Base-by-base conservation (phyloP, 2,797 vertebrate species). In the Cryptoprocta ferox region DNA sequence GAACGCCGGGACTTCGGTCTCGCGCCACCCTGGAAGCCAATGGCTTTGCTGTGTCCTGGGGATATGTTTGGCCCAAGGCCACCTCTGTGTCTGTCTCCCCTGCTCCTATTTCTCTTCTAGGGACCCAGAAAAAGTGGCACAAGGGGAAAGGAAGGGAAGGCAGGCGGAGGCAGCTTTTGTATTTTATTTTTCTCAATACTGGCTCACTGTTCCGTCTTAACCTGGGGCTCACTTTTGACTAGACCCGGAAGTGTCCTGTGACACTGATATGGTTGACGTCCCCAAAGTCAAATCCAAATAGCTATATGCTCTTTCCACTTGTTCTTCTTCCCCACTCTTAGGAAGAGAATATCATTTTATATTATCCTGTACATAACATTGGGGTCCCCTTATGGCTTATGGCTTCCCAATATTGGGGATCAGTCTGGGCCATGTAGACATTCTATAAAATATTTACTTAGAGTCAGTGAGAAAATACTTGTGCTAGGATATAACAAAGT, bases 1-100 rank as follows among this genome's bases (percentile, higher is more conserved):
- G 87, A 87, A 42, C 26, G 86, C 63, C 5, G 1, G 28, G 95
- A 96, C 37, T 28, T 45, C 8, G 26, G 91, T 96, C 94, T 97
- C 70, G 42, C 86, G 78, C 73, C 32, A 76, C 70, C 56, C 18
- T 24, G 56, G 70, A 79, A 61, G 83, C 53, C 63, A 24, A 14
- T 11, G 65, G 35, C 89, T 89, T 90, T 39, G 59, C 0, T 0
- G 28, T 9, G n/a, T 35, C 21, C n/a, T n/a, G 13, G 53, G 28
- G 78, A 56, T 61, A 59, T 8, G 5, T 30, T n/a, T 92, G 92
- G 90, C 28, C n/a, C 3, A 2, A 4, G 39, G 45, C 30, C 12
- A 0, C 6, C 30, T 11, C 24, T 14, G 35, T 2, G 16, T 15
- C 76, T 26, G 2, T n/a, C 6, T 63, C 32, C 12, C 21, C 13